Evolutionary conservation across 2,797 vertebrate genomes (phyloP).

Genomic region (Ciconia nigra): DNA sequence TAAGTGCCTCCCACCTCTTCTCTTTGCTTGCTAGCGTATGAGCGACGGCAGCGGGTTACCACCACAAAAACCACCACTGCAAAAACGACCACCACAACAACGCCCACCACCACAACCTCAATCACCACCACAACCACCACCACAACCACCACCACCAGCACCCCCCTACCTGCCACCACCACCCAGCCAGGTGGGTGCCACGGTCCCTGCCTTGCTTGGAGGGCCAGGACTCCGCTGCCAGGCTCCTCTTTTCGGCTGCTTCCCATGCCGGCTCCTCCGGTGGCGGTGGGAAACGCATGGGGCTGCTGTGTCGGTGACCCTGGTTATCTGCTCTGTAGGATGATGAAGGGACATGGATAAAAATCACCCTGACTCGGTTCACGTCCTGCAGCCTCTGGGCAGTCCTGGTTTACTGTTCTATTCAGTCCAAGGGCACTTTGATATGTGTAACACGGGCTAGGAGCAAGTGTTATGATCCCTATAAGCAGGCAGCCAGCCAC

Average conservation of each 20-base stretch:
- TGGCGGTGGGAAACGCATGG: fast-evolving
- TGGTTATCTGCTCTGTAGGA: not conserved
- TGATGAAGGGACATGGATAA: slow-evolving; percentile 43
- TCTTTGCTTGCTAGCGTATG: slow-evolving; percentile 34
- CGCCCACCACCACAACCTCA: not conserved
- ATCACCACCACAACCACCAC: not conserved
- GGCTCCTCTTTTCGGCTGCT: not conserved
- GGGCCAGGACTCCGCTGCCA: fast-evolving
- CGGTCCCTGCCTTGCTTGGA: not conserved
- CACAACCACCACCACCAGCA: not conserved
- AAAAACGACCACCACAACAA: not conserved
- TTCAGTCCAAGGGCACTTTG: not conserved
- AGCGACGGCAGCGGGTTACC: slow-evolving; percentile 24
- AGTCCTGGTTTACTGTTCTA: not conserved
- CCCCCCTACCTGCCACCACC: not conserved
- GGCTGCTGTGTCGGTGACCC: fast-evolving
- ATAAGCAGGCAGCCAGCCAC: not conserved
- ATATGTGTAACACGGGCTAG: fast-evolving
- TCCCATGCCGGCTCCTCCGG: not conserved
- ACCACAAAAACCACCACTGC: not conserved
- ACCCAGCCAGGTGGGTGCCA: slow-evolving; percentile 73
- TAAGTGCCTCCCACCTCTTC: not conserved
- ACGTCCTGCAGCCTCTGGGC: not conserved
- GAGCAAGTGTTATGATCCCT: not conserved
- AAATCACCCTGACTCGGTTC: not conserved